Percentiles rank a stretch among this genome's conserved stretches.
These are phyloP conservation scores for Ciconia maguari DNA, from an alignment of 2,113 vertebrate species.

Conservation along the genomic window DNA sequence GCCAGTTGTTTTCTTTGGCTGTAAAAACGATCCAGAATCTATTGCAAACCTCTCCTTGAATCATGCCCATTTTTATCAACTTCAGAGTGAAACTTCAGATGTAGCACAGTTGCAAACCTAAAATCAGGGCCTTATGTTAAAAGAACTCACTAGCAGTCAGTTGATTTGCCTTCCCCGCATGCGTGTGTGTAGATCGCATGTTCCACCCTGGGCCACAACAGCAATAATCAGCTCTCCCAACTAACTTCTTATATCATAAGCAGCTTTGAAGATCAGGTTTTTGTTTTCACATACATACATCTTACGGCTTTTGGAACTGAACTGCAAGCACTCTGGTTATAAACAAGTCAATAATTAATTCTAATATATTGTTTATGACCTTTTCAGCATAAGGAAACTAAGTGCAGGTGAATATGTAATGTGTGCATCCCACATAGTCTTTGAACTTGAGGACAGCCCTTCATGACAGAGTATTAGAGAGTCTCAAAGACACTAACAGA, in stretches of 20 bases:
- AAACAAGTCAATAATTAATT: not conserved
- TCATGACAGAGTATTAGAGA: not conserved
- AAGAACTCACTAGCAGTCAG: not conserved
- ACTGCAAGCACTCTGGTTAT: not conserved
- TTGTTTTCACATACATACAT: not conserved
- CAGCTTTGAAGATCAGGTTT: not conserved
- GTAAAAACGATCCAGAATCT: not conserved
- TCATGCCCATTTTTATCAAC: not conserved
- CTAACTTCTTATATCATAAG: not conserved
- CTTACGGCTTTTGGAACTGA: not conserved
- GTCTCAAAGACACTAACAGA: not conserved
- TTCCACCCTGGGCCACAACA: not conserved
- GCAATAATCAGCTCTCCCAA: not conserved
- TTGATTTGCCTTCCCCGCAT: not conserved
- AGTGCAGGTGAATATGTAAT: not conserved
- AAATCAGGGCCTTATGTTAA: not conserved
- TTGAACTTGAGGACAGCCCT: not conserved
- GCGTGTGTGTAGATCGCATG: fast-evolving
- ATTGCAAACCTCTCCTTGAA: not conserved
- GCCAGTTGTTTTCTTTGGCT: not conserved
- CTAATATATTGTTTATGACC: not conserved
- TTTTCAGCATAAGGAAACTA: not conserved
- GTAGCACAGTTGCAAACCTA: not conserved
- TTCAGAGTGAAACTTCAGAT: not conserved
- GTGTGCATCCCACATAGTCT: not conserved